Evolutionary conservation across 2,888 invertebrate species (phyloP), one percentile per base, ranked within the genome.

Genomic region (Ochropleura leucogaster): DNA sequence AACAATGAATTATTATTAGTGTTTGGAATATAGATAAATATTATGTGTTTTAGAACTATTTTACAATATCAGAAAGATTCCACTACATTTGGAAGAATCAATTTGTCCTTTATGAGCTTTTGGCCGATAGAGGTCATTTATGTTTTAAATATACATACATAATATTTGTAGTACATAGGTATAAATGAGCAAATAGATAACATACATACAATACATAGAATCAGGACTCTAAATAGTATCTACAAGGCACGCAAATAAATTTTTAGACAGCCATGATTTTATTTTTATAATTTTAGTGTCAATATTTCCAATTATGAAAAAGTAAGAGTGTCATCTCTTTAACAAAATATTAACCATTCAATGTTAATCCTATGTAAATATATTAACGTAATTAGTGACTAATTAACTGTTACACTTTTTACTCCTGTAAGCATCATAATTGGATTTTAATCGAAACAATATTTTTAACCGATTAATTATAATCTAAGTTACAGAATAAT

Each of bases 171-270:
- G 20, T 47, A 57, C 18, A 44, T 71, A 70, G 5, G 71, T 51
- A 62, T 63, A 75, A 68, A 71, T 84, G 80, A 80, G 79, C 79
- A 73, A 67, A 74, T 73, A 83, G 46, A 78, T 68, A 80, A 20
- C 60, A 66, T 74, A 74, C 53, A 72, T 73, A 80, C 76, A 82
- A 66, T 74, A 74, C 53, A 72, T 73, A 80, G 78, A 82, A 75
- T 69, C 70, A 79, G 51, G 59, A 72, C 47, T 79, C 53, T 65
- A 80, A 71, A 80, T 76, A 83, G 85, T 85, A 82, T 83, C 87
- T 88, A 89, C 87, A 92, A 93, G 92, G 92, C 92, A 93, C 91
- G 92, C 91, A 92, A 92, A 93, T 76, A 78, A 92, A 87, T 87
- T 84, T 74, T 77, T 75, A 77, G 79, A 87, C 83, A 85, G 79